Conservation (phyloP, 2,113 vertebrate genomes). For the Panthera uncia region DNA sequence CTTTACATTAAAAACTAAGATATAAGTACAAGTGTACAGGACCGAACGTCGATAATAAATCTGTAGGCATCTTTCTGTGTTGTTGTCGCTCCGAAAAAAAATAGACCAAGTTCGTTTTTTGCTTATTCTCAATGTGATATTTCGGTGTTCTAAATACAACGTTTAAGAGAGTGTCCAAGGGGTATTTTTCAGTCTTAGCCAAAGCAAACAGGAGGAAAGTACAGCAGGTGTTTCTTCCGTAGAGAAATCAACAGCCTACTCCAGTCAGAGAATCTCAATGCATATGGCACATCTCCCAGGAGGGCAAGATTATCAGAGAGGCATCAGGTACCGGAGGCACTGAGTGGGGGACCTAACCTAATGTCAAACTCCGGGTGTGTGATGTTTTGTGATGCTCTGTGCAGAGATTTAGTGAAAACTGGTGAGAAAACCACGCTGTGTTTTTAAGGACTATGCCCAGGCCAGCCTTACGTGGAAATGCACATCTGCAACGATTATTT, state of each 20-base stretch:
- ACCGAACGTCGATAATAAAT: not conserved
- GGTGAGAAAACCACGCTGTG: not conserved
- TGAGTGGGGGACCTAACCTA: accelerated
- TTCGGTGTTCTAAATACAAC: not conserved
- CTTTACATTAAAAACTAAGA: not conserved
- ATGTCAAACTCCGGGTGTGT: accelerated
- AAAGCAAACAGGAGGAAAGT: not conserved
- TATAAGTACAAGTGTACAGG: not conserved
- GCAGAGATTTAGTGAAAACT: not conserved
- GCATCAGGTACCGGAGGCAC: accelerated
- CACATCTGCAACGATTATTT: not conserved
- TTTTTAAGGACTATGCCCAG: not conserved
- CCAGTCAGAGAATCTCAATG: accelerated
- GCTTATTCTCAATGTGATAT: not conserved
- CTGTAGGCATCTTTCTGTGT: not conserved
- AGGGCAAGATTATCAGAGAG: accelerated
- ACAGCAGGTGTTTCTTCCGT: not conserved
- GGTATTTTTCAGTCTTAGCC: not conserved
- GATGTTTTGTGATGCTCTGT: accelerated
- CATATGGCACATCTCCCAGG: accelerated
- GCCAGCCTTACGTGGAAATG: not conserved
- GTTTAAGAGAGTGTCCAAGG: not conserved
- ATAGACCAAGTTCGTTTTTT: not conserved
- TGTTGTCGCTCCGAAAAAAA: not conserved
- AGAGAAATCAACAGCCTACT: not conserved